Evolutionary conservation across 1,140 invertebrate species (phyloP).

Genomic region (Hyles vespertilio): DNA sequence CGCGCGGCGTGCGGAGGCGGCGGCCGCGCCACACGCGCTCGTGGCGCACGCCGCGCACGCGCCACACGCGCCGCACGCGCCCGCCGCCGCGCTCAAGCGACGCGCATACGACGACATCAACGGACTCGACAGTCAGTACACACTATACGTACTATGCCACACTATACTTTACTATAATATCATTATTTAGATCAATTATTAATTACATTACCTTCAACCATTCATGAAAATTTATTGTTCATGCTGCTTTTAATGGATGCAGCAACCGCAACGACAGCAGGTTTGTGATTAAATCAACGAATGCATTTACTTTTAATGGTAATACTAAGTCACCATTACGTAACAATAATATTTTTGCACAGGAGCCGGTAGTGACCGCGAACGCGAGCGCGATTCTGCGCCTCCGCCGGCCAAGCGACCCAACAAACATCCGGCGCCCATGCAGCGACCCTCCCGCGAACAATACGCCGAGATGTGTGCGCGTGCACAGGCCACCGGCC

Average conservation of each 20-base stretch:
- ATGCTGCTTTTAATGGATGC: no score
- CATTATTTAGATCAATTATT: no score
- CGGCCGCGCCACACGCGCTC: slow-evolving; percentile 59
- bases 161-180: no score
- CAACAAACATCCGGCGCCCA: slow-evolving; percentile 83
- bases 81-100: slow-evolving; percentile 64
- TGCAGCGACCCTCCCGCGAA: slow-evolving; percentile 79
- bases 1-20: slow-evolving; percentile 71
- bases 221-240: no score
- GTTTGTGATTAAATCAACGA: no score
- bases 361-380: slow-evolving; percentile 22
- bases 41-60: slow-evolving; percentile 76
- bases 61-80: slow-evolving; percentile 63
- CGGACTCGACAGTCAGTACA: slow-evolving; percentile 88
- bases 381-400: slow-evolving; percentile 32
- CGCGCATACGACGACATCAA: slow-evolving; percentile 90
- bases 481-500: slow-evolving; percentile 77
- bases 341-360: no score
- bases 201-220: no score
- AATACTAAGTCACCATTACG: no score
- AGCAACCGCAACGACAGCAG: no score
- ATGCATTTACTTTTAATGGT: no score
- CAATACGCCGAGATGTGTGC: slow-evolving; percentile 82
- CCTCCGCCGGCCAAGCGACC: slow-evolving; percentile 81
- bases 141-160: background rate